Conservation (phyloP, 2,113 vertebrate genomes). For the Dromiciops gliroides region DNA sequence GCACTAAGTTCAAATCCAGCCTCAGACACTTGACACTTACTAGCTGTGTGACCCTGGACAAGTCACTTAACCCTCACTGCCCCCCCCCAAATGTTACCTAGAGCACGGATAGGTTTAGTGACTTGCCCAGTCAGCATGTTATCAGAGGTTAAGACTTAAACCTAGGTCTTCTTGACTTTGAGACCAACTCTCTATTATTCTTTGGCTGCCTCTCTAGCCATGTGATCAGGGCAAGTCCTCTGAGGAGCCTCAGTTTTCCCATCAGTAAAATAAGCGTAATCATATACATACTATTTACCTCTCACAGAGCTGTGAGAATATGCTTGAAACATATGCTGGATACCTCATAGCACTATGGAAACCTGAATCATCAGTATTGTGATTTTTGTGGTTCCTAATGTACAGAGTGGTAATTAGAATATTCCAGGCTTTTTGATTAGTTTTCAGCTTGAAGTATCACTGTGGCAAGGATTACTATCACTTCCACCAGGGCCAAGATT, state of each 20-base stretch:
- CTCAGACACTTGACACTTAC: too few species aligned
- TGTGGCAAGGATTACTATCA: neutral
- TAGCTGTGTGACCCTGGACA: too few species aligned
- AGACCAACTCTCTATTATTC: neutral
- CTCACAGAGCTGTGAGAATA: neutral
- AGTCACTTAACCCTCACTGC: too few species aligned
- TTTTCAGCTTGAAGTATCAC: neutral
- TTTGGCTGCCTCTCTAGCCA: neutral
- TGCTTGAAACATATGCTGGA: neutral
- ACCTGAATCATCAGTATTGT: neutral
- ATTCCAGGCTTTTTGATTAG: fast-evolving
- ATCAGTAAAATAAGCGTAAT: neutral
- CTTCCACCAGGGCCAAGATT: fast-evolving
- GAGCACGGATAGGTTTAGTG: neutral
- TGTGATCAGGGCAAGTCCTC: neutral
- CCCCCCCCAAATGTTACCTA: neutral
- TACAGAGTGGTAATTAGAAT: neutral
- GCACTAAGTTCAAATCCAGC: too few species aligned
- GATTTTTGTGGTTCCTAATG: neutral
- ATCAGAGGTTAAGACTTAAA: neutral
- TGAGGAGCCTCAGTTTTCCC: neutral
- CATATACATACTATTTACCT: neutral
- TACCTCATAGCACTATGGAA: neutral
- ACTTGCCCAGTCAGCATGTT: neutral
- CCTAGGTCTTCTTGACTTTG: neutral